Conservation (phyloP, 2,113 vertebrate genomes). For the Dicerorhinus sumatrensis region DNA sequence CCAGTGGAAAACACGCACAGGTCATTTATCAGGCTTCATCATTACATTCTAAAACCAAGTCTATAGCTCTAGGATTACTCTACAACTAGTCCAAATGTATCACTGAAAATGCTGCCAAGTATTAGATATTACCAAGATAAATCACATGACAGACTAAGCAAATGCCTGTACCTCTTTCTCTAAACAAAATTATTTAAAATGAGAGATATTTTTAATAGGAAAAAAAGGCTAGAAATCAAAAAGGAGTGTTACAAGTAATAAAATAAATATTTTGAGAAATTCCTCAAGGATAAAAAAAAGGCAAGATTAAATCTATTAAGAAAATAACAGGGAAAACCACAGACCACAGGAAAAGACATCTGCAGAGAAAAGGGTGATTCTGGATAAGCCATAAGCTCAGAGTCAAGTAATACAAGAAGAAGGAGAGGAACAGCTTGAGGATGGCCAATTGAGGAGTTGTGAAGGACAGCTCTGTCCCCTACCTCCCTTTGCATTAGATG, state of each 20-base stretch:
- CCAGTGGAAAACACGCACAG: not conserved
- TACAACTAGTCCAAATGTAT: not conserved
- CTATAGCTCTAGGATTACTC: not conserved
- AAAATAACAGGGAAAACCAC: not conserved
- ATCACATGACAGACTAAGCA: conserved; percentile 14
- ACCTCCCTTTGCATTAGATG: not conserved
- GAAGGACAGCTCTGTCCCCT: not conserved
- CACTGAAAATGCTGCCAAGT: not conserved
- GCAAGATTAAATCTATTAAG: not conserved
- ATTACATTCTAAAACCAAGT: conserved; percentile 9
- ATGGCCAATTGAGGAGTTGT: not conserved
- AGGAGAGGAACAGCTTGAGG: not conserved
- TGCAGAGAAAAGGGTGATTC: not conserved
- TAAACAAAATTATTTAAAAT: conserved; percentile 52
- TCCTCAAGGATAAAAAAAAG: not conserved
- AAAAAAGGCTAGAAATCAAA: conserved; percentile 30
- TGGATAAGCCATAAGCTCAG: not conserved
- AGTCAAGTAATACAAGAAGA: not conserved
- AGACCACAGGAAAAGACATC: not conserved
- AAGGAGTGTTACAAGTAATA: not conserved
- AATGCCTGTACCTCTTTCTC: not conserved
- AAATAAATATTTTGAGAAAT: conserved; percentile 39
- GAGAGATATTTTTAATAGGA: not conserved
- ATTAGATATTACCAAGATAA: conserved; percentile 31
- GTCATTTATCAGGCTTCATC: conserved; percentile 25